phyloP scores from a whole-genome alignment of 2,797 vertebrate species.

The Tenualosa thibaudeaui region DNA sequence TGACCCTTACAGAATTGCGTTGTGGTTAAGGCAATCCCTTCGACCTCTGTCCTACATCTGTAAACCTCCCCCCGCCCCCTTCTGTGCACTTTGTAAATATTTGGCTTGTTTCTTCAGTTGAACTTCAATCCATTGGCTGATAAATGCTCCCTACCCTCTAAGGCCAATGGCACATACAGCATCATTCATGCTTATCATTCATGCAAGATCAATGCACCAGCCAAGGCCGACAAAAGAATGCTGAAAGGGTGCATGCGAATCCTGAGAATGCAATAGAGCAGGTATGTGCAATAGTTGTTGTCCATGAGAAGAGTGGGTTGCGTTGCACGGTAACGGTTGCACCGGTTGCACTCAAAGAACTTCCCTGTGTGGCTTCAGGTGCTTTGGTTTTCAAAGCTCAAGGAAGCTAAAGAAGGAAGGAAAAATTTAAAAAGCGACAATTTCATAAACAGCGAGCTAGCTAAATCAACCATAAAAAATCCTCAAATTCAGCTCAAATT shows the following conservation, averaged over 20 bases:
- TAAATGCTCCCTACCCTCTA: conserved; percentile 39
- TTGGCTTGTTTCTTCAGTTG: conserved; percentile 54
- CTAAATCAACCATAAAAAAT: neutral
- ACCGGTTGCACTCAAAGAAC: no score
- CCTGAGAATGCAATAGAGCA: neutral
- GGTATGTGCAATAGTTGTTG: neutral
- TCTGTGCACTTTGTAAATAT: conserved; percentile 61
- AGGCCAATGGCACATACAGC: neutral
- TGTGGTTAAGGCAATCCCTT: neutral
- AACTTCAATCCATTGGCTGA: conserved; percentile 58
- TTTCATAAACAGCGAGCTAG: no score
- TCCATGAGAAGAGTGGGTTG: neutral
- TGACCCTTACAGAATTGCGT: neutral
- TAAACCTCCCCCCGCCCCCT: neutral
- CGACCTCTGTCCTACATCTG: neutral
- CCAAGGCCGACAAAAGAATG: neutral
- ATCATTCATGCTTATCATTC: conserved; percentile 23
- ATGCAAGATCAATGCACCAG: neutral
- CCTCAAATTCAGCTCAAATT: neutral
- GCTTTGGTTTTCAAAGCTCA: no score
- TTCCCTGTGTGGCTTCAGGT: no score
- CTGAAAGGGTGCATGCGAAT: neutral
- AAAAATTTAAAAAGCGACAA: no score
- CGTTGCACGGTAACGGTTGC: no score
- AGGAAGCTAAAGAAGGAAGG: no score